Evolutionary conservation across 2,113 vertebrate genomes (phyloP).

Genomic region (Empidonax traillii): DNA sequence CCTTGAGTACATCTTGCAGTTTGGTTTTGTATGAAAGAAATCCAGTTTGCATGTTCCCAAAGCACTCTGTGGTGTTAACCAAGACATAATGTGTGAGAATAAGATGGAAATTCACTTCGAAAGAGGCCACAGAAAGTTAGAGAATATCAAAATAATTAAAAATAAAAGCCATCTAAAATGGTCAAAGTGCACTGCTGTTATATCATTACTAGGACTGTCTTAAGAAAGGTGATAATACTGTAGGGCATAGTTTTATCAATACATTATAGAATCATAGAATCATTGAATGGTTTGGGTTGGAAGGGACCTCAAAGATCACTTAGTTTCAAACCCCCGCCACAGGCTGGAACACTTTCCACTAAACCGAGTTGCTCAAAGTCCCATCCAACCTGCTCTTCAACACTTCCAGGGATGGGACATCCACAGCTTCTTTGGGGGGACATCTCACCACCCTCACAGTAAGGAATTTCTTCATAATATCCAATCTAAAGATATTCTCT

Average conservation of each 20-base stretch:
- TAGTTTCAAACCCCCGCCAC: neutral
- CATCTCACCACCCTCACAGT: neutral
- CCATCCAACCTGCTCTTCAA: neutral
- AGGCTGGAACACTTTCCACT: neutral
- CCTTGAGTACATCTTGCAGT: neutral
- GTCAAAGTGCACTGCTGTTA: neutral
- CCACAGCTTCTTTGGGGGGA: neutral
- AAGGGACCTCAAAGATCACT: neutral
- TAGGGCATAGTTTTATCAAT: neutral
- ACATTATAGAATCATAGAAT: neutral
- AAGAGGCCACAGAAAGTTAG: neutral
- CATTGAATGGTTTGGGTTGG: neutral
- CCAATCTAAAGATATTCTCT: neutral
- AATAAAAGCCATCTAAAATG: neutral
- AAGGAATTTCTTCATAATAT: neutral
- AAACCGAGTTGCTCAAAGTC: neutral
- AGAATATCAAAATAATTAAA: neutral
- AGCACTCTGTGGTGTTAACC: neutral
- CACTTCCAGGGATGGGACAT: neutral
- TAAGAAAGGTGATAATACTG: neutral
- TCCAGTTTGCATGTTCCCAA: neutral
- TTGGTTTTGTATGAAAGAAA: neutral
- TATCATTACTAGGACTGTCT: neutral
- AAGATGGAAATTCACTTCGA: neutral
- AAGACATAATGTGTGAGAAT: accelerated